phyloP scores from a whole-genome alignment of 2,888 invertebrate species.

The Polymixis lichenea region DNA sequence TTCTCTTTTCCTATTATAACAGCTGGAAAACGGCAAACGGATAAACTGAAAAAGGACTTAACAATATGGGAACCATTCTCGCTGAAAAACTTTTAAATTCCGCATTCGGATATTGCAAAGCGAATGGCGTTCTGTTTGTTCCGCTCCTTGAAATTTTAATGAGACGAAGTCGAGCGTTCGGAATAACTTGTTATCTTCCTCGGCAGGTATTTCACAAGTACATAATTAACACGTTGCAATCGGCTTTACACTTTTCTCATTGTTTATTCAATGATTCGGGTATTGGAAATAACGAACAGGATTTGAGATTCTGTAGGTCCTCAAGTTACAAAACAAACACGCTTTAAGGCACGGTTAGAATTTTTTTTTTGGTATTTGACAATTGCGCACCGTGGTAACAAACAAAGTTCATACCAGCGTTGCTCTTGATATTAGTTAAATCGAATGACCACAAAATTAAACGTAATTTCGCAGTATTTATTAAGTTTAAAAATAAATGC shows the following conservation, averaged over 20 bases:
- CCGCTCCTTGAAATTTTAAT: conserved; percentile 78
- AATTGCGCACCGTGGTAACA: too few species aligned
- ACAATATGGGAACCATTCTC: conserved; percentile 67
- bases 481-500: too few species aligned
- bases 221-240: conserved; percentile 58
- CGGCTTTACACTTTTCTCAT: conserved; percentile 48
- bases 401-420: too few species aligned
- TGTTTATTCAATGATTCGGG: conserved; percentile 34
- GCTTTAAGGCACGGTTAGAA: background rate
- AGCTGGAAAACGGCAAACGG: conserved; percentile 58
- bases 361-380: too few species aligned
- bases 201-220: conserved; percentile 59
- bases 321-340: conserved; percentile 3
- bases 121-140: conserved; percentile 71
- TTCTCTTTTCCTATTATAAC: conserved; percentile 40
- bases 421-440: too few species aligned
- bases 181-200: conserved; percentile 58
- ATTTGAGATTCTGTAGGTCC: background rate
- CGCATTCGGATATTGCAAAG: conserved; percentile 74
- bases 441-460: too few species aligned
- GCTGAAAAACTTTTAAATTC: conserved; percentile 75
- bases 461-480: too few species aligned
- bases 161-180: conserved; percentile 69
- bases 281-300: conserved; percentile 31
- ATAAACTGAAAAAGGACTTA: conserved; percentile 57